Evolutionary conservation across 2,797 vertebrate species (phyloP), one percentile per base, ranked within the genome.

Genomic region (Rachycentron canadum): DNA sequence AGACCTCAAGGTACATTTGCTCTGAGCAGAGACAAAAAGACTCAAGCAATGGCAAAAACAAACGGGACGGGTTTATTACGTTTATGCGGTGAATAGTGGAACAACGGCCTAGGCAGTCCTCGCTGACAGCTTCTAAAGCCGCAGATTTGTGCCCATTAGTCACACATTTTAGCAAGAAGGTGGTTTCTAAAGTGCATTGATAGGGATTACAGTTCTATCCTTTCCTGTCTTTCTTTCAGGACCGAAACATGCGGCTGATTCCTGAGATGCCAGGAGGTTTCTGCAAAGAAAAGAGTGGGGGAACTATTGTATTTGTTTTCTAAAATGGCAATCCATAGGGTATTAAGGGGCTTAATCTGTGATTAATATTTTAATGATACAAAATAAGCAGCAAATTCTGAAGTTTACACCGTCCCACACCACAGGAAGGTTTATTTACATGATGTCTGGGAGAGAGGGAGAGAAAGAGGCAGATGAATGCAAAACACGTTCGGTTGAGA

Each of bases 141-240:
- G 87, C 93, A 94, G 95, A 95, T 96, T 95, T 96, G 94, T 91
- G 95, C 91, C 95, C 95, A 96, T 96, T 96, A 95, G 95, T 95
- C 95, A 96, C 95, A 96, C 94, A 92, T 95, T 95, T 96, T 95
- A 96, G 92, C 91, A 88, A 95, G 94, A 95, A 94, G 94, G 94
- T 95, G 94, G 93, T 93, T 95, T 95, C 81, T 94, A 93, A 95
- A 95, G 95, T 95, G 91, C 94, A 94, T 94, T 92, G 94, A 93
- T 89, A 75, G 91, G 94, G 95, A 96, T 96, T 96, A 96, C 91
- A 86, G 92, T 94, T 94, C 94, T 92, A 94, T 95, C 94, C 90
- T 89, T 93, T 93, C 91, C 93, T 89, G 89, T 93, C 92, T 93
- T 93, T 92, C 92, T 95, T 94, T 94, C 91, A 87, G 86, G 83